Percentiles rank a stretch among this genome's conserved stretches.
Evolutionary conservation across 2,113 vertebrate genomes (phyloP).

Genomic region (Charina bottae): DNA sequence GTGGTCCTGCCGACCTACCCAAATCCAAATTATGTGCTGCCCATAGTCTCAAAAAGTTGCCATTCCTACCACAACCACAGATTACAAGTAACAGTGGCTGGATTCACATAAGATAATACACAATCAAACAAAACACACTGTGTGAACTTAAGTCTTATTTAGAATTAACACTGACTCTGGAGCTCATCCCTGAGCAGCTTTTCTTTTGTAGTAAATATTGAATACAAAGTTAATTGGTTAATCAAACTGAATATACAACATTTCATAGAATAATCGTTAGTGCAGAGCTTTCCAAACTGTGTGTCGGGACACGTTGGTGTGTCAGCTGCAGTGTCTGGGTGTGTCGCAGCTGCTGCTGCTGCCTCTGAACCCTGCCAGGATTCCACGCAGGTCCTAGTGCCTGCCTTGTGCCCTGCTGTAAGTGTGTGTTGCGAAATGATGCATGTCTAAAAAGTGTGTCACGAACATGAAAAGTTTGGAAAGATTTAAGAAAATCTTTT

Average conservation of each 20-base stretch:
- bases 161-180: not conserved
- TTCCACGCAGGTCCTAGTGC: too few relatives aligned
- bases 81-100: not conserved
- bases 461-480: too few relatives aligned
- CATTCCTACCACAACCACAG: not conserved
- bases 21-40: not conserved
- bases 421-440: too few relatives aligned
- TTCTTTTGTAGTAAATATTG: not conserved
- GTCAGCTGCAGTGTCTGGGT: too few relatives aligned
- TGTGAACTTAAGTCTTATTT: not conserved
- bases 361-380: too few relatives aligned
- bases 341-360: too few relatives aligned
- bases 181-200: not conserved
- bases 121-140: not conserved
- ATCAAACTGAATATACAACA: not conserved
- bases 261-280: not conserved
- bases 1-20: not conserved
- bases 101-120: not conserved
- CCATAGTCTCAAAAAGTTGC: not conserved
- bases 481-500: conserved; percentile 5
- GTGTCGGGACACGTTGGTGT: too few relatives aligned
- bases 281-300: too few relatives aligned
- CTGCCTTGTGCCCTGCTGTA: too few relatives aligned
- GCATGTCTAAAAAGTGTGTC: too few relatives aligned
- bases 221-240: not conserved